phyloP scores from a whole-genome alignment of 2,797 vertebrate species.

The Acanthopagrus latus region DNA sequence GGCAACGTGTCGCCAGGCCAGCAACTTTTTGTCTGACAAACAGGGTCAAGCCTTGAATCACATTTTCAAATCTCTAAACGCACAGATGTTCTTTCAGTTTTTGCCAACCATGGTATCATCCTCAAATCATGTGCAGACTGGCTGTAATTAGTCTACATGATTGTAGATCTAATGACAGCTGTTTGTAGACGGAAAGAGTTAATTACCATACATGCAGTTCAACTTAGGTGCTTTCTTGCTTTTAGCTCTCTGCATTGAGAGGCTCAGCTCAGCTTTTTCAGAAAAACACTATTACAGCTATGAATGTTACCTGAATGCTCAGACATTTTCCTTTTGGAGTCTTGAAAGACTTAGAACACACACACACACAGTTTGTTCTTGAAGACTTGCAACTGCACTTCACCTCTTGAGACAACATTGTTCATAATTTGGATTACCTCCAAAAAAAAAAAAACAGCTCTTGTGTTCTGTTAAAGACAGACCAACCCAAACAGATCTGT shows the following conservation, averaged over 20 bases:
- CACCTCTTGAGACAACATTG: too few species aligned
- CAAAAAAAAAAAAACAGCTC: neutral
- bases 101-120: neutral
- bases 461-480: neutral
- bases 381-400: neutral
- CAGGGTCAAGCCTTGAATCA: neutral
- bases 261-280: neutral
- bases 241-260: neutral
- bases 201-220: neutral
- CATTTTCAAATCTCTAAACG: neutral
- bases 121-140: constrained; percentile 3
- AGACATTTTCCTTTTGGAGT: neutral
- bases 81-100: neutral
- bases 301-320: neutral
- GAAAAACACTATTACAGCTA: neutral
- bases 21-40: neutral
- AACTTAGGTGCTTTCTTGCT: neutral
- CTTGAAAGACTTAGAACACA: neutral
- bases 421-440: neutral
- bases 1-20: too few species aligned
- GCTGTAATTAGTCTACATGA: neutral
- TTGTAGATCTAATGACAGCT: neutral
- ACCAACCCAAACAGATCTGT: neutral
- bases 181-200: neutral
- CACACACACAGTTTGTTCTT: too few species aligned